These are phyloP conservation scores for Mesochorus sp. DNA, from an alignment of 2,888 invertebrate genomes.

Conservation along the genomic window DNA sequence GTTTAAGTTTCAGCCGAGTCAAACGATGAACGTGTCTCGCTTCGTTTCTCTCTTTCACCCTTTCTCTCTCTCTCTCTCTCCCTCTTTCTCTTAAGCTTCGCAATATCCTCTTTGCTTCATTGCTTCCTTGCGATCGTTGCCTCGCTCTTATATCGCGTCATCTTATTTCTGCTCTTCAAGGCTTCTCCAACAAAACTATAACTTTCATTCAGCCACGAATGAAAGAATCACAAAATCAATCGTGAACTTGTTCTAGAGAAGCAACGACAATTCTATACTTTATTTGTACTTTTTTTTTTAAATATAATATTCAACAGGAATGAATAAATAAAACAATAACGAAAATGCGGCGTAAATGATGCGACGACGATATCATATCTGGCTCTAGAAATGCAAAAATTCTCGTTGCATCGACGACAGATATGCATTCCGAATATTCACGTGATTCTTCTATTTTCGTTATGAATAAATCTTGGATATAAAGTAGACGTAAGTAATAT, in stretches of 20 bases:
- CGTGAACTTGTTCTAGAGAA: background rate
- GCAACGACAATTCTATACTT: too few species aligned
- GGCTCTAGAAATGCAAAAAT: background rate
- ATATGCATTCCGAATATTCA: slow-evolving; percentile 32
- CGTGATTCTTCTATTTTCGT: slow-evolving; percentile 47
- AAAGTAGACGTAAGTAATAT: slow-evolving; percentile 54
- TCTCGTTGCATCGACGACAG: too few species aligned
- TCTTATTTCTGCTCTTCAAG: background rate
- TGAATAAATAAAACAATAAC: too few species aligned
- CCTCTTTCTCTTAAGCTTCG: slow-evolving; percentile 15
- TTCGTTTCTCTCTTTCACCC: background rate
- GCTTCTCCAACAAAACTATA: background rate
- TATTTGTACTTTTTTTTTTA: too few species aligned
- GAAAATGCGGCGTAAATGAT: too few species aligned
- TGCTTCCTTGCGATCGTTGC: slow-evolving; percentile 35
- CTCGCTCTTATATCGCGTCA: slow-evolving; percentile 19
- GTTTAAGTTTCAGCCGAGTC: slow-evolving; percentile 52
- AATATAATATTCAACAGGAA: too few species aligned
- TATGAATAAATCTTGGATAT: slow-evolving; percentile 64
- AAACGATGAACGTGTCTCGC: slow-evolving; percentile 12
- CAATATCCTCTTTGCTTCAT: slow-evolving; percentile 20
- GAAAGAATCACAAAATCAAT: background rate
- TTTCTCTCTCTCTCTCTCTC: background rate
- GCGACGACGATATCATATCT: background rate
- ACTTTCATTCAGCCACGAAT: background rate